Evolutionary conservation across 2,797 vertebrate genomes (phyloP), one percentile per base, ranked within the genome.

Genomic region (Picus viridis): DNA sequence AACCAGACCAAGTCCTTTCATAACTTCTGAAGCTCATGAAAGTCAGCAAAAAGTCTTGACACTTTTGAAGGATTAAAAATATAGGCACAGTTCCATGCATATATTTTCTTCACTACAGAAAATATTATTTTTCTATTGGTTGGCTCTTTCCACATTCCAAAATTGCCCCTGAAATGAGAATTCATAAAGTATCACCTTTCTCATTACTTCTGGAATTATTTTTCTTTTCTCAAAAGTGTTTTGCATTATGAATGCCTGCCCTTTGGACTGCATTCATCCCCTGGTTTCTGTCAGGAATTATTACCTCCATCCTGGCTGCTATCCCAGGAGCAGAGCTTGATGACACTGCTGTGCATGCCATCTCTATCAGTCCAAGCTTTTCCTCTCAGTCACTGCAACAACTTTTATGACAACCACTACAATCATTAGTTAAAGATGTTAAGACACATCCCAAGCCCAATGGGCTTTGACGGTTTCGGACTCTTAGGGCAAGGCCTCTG

Each of bases 161-260:
- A 93, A 90, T 74, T 83, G 39, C 27, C 64, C 16, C 39, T n/a
- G 12, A 49, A 83, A 90, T 27, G 57, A 84, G 34, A 57, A 94
- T 72, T 81, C 51, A 47, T 43, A 45, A 86, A 73, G 34, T 83
- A 92, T 92, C 51, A 77, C 65, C 51, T 90, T 87, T 20, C 19
- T 80, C 29, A 68, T 71, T 86, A 67, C 12, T 64, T 64, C 45
- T 71, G 58, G 64, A 74, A 73, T 20, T 61, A 51, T n/a, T 59
- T 34, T 74, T 80, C 12, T 43, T 34, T 70, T 11, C 79, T 87
- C 3, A 3, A 32, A 93, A 81, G 27, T 49, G 49, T 85, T 88
- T 86, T 93, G 45, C 75, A 94, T 89, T 95, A 90, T 90, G 92
- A 89, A 95, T 88, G 74, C 88, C 88, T 58, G 41, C 39, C 72